Base-by-base conservation (phyloP, 1,140 invertebrate genomes). In the Brachionus koreanus region DNA sequence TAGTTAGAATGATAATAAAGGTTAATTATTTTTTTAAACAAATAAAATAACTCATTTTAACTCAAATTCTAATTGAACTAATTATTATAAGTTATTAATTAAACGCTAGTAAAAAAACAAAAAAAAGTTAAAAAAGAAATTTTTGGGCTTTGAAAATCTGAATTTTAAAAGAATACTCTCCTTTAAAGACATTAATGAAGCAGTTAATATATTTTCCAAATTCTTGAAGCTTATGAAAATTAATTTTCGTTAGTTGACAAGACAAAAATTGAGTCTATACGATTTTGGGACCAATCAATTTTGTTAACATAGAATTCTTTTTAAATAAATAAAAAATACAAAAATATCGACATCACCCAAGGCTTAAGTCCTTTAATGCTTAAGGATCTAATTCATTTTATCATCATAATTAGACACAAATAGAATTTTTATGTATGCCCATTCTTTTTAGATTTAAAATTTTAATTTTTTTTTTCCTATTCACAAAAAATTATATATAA, bases 321-420 rank as follows among this genome's bases (percentile, higher is more conserved):
- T 69, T 16, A 35, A 23, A 12, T 37, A 9, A 10, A 6, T 69
- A n/a, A 39, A 6, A 57, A 57, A 39, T 39, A 10, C 65, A 39
- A 16, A 39, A 37, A 9, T 4, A 69, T 16, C 25, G 63, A 33
- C 63, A 65, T n/a, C 2, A 5, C 63, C 7, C 7, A 35, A 65
- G 10, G 5, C 63, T 65, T 25, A 33, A 65, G 33, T 65, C 29
- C 57, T 63, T 67, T 67, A 67, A 37, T n/a, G 33, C 63, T 69
- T 37, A 19, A 69, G 35, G 65, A 69, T 69, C 19, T 39, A 37
- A 69, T 37, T 69, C 35, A 69, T 69, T 69, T 37, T 37, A 69
- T 69, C 65, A 69, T 37, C 65, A 69, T 69, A 69, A 69, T 69
- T 69, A 69, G 65, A 69, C 65, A 69, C 65, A 69, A 63, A 69